phyloP scores from a whole-genome alignment of 37 sponge, comb jelly and placozoan species.

The Tethya wilhelma region DNA sequence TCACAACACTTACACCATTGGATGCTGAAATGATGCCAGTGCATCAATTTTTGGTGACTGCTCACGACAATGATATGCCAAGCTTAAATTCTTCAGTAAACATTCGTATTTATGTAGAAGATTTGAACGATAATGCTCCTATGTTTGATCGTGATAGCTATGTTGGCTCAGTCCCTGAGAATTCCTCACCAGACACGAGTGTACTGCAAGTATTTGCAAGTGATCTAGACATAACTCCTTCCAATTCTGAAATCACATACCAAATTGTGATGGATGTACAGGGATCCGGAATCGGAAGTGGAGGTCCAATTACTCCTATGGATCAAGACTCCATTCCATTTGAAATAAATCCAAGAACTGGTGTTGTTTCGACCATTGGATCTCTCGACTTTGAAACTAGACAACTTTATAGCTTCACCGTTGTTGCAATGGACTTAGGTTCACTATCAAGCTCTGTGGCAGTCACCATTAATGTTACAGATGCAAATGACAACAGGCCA shows the following conservation, averaged over 20 bases:
- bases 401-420: constrained; percentile 24
- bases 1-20: constrained; percentile 8
- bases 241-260: constrained; percentile 39
- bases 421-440: constrained; percentile 42
- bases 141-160: constrained; percentile 24
- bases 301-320: neutral
- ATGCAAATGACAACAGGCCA: constrained; percentile 58
- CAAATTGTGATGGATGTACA: neutral
- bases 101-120: constrained; percentile 37
- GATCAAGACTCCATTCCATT: constrained; percentile 14
- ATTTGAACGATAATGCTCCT: constrained; percentile 76
- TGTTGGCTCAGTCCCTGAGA: constrained; percentile 21
- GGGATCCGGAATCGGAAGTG: constrained; percentile 25
- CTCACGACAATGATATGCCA: constrained; percentile 44
- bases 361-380: constrained; percentile 11
- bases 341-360: constrained; percentile 29
- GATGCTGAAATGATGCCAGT: constrained; percentile 20
- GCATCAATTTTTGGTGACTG: constrained; percentile 28
- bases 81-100: neutral
- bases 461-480: constrained; percentile 12
- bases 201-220: constrained; percentile 17
- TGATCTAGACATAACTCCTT: constrained; percentile 29
- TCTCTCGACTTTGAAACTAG: constrained; percentile 34
- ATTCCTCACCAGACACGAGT: neutral
- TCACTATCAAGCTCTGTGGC: neutral